Evolutionary conservation across 2,113 vertebrate genomes (phyloP).

Genomic region (Corynorhinus townsendii): DNA sequence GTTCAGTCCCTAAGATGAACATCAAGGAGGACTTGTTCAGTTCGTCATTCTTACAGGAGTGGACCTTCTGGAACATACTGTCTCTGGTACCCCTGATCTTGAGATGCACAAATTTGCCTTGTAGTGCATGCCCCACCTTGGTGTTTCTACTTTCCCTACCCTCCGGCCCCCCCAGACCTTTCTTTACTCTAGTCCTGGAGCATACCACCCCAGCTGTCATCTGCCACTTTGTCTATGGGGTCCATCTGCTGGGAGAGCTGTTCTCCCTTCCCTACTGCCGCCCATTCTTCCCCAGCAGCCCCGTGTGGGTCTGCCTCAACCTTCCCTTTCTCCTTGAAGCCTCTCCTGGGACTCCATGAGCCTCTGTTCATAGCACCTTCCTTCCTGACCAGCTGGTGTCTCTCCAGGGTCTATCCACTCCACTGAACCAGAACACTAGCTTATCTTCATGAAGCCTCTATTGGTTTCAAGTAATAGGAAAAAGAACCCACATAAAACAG

Average conservation of each 20-base stretch:
- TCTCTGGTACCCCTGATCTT: not conserved
- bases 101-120: not conserved
- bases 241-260: not conserved
- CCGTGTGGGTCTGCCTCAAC: not conserved
- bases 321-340: not conserved
- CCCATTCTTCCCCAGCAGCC: not conserved
- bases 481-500: not conserved
- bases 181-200: not conserved
- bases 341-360: not conserved
- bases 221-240: not conserved
- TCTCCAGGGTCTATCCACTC: not conserved
- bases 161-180: fast-evolving
- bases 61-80: not conserved
- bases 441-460: not conserved
- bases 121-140: too few relatives aligned
- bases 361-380: not conserved
- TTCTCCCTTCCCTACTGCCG: not conserved
- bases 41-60: not conserved
- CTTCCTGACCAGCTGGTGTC: not conserved
- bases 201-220: not conserved
- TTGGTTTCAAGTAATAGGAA: not conserved
- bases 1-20: not conserved
- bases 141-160: not conserved
- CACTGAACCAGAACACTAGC: not conserved
- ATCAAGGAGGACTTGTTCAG: not conserved